Evolutionary conservation across 2,113 vertebrate species (phyloP).

Genomic region (Chrysochloris asiatica): DNA sequence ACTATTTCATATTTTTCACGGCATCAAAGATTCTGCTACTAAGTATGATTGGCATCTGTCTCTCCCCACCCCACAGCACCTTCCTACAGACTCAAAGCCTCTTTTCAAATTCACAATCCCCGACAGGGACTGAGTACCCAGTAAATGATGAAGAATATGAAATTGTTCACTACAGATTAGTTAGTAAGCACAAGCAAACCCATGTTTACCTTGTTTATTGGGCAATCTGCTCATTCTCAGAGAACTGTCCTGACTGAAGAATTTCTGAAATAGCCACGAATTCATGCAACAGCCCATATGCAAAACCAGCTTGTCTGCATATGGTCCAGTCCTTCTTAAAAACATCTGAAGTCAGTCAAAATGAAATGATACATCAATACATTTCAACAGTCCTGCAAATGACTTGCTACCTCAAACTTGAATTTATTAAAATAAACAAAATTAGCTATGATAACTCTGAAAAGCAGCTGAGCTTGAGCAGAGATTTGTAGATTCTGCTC

Average conservation of each 20-base stretch:
- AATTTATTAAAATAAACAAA: constrained; percentile 68
- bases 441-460: constrained; percentile 58
- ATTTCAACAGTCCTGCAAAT: constrained; percentile 48
- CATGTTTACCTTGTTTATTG: too few species aligned
- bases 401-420: constrained; percentile 38
- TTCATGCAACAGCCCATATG: not conserved
- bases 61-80: too few species aligned
- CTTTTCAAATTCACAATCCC: too few species aligned
- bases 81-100: too few species aligned
- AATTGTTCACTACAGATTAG: too few species aligned
- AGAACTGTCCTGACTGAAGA: not conserved
- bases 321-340: constrained; percentile 18
- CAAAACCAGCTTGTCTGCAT: constrained; percentile 42
- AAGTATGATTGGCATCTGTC: too few species aligned
- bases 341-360: constrained; percentile 67
- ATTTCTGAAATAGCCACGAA: constrained; percentile 10
- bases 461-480: constrained; percentile 55
- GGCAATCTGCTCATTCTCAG: not conserved
- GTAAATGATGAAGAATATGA: too few species aligned
- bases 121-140: too few species aligned
- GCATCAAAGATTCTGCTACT: too few species aligned
- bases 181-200: too few species aligned
- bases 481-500: constrained; percentile 66
- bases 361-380: constrained; percentile 64
- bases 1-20: too few species aligned